Evolutionary conservation across 2,113 vertebrate genomes (phyloP).

Genomic region (Chionis minor): DNA sequence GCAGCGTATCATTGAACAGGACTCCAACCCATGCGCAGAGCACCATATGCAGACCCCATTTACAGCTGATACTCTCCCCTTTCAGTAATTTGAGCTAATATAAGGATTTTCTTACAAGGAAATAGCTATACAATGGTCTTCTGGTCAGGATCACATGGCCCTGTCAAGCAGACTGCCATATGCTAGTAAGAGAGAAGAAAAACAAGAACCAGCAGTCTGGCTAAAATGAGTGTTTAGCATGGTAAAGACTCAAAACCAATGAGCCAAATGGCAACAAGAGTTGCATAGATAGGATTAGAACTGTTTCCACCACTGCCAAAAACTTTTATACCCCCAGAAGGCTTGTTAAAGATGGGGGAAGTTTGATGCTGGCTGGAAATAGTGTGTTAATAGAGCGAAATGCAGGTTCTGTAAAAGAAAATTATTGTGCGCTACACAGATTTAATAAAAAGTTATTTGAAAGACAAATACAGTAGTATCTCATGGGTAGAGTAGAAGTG

Average conservation of each 20-base stretch:
- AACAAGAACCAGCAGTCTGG: neutral
- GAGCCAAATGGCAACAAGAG: neutral
- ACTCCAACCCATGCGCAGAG: neutral
- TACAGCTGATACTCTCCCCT: neutral
- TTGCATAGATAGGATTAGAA: neutral
- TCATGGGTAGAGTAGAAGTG: neutral
- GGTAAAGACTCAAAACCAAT: neutral
- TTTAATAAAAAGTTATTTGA: neutral
- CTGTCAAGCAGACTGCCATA: neutral
- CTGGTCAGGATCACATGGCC: neutral
- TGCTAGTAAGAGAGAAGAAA: neutral
- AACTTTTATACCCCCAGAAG: neutral
- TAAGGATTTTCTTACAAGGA: neutral
- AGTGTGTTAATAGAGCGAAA: neutral
- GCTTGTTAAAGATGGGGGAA: neutral
- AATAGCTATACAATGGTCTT: neutral
- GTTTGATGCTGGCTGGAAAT: constrained; percentile 6
- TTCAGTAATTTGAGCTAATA: neutral
- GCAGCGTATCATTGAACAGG: too few species aligned
- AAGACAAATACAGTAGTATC: neutral
- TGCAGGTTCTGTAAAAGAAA: neutral
- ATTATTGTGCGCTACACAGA: neutral
- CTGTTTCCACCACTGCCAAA: neutral
- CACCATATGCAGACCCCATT: neutral
- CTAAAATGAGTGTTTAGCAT: neutral